Evolutionary conservation across 1,140 invertebrate genomes (phyloP).

Genomic region (Drosophila seguyi): DNA sequence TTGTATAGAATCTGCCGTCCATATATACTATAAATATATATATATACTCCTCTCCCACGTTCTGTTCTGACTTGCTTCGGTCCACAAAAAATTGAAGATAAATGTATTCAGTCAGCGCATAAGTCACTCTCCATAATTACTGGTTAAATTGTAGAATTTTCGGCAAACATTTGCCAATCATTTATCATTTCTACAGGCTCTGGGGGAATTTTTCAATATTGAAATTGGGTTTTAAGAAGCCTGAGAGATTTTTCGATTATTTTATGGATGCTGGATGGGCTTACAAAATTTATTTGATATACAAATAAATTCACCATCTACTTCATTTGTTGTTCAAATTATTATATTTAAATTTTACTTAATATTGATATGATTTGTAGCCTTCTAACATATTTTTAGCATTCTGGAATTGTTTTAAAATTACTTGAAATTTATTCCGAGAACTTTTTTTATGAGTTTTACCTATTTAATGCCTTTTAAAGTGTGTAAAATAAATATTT

Average conservation of each 20-base stretch:
- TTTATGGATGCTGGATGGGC: neutral
- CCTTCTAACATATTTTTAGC: neutral
- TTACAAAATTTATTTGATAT: neutral
- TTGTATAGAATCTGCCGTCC: conserved; percentile 47
- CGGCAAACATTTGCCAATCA: conserved; percentile 29
- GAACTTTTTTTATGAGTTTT: too few species aligned
- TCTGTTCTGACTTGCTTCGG: neutral
- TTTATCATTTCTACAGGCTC: conserved; percentile 25
- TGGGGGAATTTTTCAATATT: neutral
- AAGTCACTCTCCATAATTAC: conserved; percentile 53
- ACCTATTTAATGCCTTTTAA: too few species aligned
- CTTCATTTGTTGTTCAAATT: neutral
- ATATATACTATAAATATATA: conserved; percentile 7
- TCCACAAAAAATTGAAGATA: conserved; percentile 35
- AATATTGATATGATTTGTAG: neutral
- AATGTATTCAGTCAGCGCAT: conserved; percentile 37
- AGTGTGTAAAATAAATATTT: too few species aligned
- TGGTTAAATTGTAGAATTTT: conserved; percentile 40
- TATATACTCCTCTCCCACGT: neutral
- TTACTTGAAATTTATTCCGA: neutral
- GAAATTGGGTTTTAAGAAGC: neutral
- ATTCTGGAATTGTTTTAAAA: neutral
- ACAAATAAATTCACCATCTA: neutral
- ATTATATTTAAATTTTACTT: too few species aligned
- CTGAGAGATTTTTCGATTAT: neutral